Percentiles rank a stretch among this genome's conserved stretches.
Conservation (phyloP, 2,888 invertebrate genomes). For the Platycheirus albimanus region DNA sequence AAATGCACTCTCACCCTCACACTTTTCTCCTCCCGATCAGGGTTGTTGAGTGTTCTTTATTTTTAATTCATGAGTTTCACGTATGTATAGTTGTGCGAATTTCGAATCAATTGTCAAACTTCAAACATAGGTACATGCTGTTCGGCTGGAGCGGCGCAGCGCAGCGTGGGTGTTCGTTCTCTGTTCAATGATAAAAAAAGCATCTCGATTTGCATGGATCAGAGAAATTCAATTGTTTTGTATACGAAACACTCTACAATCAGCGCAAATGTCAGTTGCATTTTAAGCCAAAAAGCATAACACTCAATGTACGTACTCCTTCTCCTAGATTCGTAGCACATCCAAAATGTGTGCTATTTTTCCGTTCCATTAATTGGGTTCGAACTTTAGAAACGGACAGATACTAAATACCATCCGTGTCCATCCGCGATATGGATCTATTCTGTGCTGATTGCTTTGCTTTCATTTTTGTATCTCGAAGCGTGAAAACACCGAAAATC, state of each 20-base stretch:
- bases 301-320: background rate
- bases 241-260: slow-evolving; percentile 26
- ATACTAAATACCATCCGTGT: slow-evolving; percentile 22
- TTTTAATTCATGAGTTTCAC: slow-evolving; percentile 50
- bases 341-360: slow-evolving; percentile 40
- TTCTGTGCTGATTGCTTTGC: slow-evolving; percentile 8
- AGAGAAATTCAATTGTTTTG: slow-evolving; percentile 57
- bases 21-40: background rate
- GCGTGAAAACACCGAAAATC: slow-evolving; percentile 50
- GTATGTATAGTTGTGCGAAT: slow-evolving; percentile 15
- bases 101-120: slow-evolving; percentile 43
- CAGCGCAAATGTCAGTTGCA: slow-evolving; percentile 15
- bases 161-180: slow-evolving; percentile 47
- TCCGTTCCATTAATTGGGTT: slow-evolving; percentile 68
- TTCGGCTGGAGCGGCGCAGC: background rate
- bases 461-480: slow-evolving; percentile 39
- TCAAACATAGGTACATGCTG: background rate
- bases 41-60: slow-evolving; percentile 9
- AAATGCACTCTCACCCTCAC: background rate
- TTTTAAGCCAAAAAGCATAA: slow-evolving; percentile 47
- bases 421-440: slow-evolving; percentile 12
- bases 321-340: background rate
- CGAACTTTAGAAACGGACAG: slow-evolving; percentile 27
- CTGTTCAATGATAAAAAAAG: slow-evolving; percentile 42
- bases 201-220: slow-evolving; percentile 65